Conservation (phyloP, 1,140 invertebrate genomes). For the Drosophila aff. region DNA sequence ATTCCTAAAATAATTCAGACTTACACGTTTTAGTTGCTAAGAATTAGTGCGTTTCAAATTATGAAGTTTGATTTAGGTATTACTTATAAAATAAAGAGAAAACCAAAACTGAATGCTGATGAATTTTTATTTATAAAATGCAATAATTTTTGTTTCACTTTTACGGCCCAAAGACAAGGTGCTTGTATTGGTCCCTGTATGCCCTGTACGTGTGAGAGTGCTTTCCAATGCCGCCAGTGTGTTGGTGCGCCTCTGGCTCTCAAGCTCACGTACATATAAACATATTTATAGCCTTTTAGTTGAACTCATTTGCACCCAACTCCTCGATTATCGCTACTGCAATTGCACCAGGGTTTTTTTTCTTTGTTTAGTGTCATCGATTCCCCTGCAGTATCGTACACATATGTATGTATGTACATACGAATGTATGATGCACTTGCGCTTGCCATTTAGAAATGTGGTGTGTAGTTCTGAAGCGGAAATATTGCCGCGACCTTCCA, state of each 20-base stretch:
- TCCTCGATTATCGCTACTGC: constrained; percentile 39
- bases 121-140: constrained; percentile 1
- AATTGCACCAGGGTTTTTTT: constrained; percentile 38
- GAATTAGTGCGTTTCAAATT: constrained; percentile 63
- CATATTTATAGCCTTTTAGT: constrained; percentile 76
- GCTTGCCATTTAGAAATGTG: constrained; percentile 29
- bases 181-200: neutral
- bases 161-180: constrained; percentile 5
- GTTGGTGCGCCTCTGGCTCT: constrained; percentile 16
- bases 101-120: constrained; percentile 42
- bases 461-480: constrained; percentile 38
- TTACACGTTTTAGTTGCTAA: constrained; percentile 72
- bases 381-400: constrained; percentile 16
- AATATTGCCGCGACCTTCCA: constrained; percentile 61
- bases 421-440: neutral
- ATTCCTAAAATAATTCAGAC: constrained; percentile 76
- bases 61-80: constrained; percentile 76
- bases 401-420: neutral
- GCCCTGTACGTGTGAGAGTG: constrained; percentile 6
- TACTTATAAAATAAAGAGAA: constrained; percentile 75
- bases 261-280: constrained; percentile 10
- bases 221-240: constrained; percentile 26
- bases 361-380: constrained; percentile 57
- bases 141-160: neutral
- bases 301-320: constrained; percentile 78